Percentiles rank a stretch among this genome's conserved stretches.
phyloP scores from a whole-genome alignment of 2,888 invertebrate species.

The Didymodactylos carnosus region DNA sequence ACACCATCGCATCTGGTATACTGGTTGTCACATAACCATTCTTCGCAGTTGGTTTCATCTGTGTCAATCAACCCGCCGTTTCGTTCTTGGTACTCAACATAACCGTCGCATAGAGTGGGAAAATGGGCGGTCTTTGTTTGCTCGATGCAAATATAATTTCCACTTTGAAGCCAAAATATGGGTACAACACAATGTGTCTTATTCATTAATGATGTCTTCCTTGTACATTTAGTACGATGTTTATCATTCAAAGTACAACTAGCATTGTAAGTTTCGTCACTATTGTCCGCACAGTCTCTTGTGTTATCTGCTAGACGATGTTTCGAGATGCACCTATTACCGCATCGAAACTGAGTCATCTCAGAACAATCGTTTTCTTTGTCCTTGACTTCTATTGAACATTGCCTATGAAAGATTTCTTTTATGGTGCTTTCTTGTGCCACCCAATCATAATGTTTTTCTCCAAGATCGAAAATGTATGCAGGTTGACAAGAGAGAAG shows the following conservation, averaged over 20 bases:
- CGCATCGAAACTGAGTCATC: neutral
- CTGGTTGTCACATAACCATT: neutral
- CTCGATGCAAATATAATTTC: no score
- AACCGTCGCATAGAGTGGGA: no score
- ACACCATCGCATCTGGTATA: neutral
- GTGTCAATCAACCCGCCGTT: no score
- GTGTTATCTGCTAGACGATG: neutral
- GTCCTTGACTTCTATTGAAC: neutral
- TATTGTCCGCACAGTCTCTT: neutral
- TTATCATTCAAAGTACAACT: neutral
- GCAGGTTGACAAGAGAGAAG: neutral
- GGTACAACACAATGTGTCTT: neutral
- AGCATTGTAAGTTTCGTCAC: neutral
- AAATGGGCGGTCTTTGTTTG: no score
- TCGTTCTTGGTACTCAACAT: no score
- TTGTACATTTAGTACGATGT: neutral
- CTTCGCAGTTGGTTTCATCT: neutral
- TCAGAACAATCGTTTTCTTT: neutral
- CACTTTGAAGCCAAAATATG: neutral
- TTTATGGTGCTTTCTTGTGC: no score
- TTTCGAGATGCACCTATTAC: no score
- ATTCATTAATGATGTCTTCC: neutral
- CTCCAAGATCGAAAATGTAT: neutral
- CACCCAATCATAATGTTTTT: no score
- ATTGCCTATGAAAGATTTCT: no score